A percentile compares a stretch with the other conserved stretches of the same genome.
Conservation (phyloP, 2,888 invertebrate genomes). For the Cerastis rubricosa region DNA sequence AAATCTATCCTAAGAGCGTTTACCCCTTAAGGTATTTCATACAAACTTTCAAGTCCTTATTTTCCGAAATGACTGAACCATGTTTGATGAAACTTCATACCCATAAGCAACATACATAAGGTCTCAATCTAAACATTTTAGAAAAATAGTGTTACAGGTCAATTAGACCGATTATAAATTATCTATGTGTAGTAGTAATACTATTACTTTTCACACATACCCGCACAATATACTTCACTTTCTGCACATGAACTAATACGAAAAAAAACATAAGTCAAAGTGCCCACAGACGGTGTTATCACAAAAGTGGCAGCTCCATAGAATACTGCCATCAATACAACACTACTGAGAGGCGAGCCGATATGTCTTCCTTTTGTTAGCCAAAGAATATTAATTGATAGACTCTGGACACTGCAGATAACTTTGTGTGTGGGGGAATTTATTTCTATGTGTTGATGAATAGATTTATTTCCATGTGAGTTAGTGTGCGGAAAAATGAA, state of each 20-base stretch:
- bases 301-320: constrained; percentile 21
- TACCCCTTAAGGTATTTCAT: too few relatives aligned
- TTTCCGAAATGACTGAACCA: too few relatives aligned
- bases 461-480: constrained; percentile 38
- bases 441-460: constrained; percentile 37
- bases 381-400: constrained; percentile 65
- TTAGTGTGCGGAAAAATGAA: constrained; percentile 31
- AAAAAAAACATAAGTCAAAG: constrained; percentile 41
- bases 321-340: constrained; percentile 54
- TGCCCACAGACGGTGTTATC: constrained; percentile 21
- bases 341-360: constrained; percentile 34
- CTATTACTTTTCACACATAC: too few relatives aligned
- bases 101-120: too few relatives aligned
- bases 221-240: background rate
- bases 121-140: too few relatives aligned
- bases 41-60: too few relatives aligned
- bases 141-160: too few relatives aligned
- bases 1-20: too few relatives aligned
- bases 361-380: constrained; percentile 60
- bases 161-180: too few relatives aligned
- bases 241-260: background rate
- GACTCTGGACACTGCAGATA: constrained; percentile 50
- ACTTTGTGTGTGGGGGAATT: constrained; percentile 25
- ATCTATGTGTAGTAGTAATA: too few relatives aligned
- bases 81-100: too few relatives aligned